Evolutionary conservation across 2,113 vertebrate species (phyloP).

Genomic region (Dicerorhinus sumatrensis): DNA sequence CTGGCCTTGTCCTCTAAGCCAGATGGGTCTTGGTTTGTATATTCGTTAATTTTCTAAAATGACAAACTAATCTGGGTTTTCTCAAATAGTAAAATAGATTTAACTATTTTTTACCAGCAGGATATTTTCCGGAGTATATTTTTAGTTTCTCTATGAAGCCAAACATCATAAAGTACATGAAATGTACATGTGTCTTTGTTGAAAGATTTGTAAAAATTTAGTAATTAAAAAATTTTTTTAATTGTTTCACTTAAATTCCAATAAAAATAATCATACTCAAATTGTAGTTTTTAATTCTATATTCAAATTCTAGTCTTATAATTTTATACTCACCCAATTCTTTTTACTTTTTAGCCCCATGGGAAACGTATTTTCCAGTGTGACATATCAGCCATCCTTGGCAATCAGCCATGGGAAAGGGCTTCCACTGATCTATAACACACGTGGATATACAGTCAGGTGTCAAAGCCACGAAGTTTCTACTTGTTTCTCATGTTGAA

Average conservation of each 20-base stretch:
- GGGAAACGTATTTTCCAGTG: background rate
- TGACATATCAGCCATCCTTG: background rate
- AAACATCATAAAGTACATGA: background rate
- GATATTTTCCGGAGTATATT: background rate
- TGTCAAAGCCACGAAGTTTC: accelerated
- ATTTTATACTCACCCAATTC: background rate
- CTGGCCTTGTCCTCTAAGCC: background rate
- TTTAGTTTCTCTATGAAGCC: background rate
- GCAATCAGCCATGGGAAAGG: background rate
- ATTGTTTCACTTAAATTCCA: background rate
- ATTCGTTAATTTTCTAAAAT: background rate
- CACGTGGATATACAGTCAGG: background rate
- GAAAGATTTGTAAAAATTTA: background rate
- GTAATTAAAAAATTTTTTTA: background rate
- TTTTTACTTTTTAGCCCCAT: background rate
- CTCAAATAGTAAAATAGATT: background rate
- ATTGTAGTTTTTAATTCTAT: background rate
- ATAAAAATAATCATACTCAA: background rate
- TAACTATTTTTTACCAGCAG: background rate
- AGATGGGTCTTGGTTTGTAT: background rate
- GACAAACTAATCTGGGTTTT: background rate
- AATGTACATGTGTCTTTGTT: background rate
- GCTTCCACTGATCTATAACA: too few species aligned
- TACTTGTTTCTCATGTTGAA: background rate
- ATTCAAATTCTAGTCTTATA: background rate